Conservation (phyloP, 2,113 vertebrate species). For the Nesogale talazaci region DNA sequence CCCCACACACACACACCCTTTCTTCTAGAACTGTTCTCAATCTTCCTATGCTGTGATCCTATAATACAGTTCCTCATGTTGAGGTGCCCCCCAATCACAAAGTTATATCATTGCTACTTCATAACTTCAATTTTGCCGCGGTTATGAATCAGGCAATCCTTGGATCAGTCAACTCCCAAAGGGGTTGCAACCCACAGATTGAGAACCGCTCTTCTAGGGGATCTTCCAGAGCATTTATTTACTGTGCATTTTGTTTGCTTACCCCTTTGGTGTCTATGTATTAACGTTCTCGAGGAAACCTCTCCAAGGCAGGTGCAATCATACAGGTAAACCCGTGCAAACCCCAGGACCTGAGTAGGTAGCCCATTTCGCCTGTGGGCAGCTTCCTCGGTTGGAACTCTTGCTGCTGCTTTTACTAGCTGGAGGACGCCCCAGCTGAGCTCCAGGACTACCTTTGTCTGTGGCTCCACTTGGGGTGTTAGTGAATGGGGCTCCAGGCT, state of each 20-base stretch:
- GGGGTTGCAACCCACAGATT: too few relatives aligned
- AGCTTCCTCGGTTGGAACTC: neutral
- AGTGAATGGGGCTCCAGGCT: neutral
- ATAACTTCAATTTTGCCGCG: too few relatives aligned
- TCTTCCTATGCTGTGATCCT: too few relatives aligned
- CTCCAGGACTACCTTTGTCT: neutral
- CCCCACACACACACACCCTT: too few relatives aligned
- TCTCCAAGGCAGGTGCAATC: neutral
- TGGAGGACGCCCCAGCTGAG: neutral
- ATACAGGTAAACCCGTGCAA: neutral
- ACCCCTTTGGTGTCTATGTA: neutral
- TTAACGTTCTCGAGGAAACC: neutral
- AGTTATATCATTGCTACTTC: too few relatives aligned
- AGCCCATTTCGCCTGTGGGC: neutral
- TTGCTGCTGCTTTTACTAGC: neutral
- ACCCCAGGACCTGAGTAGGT: neutral
- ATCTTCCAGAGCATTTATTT: constrained; percentile 5
- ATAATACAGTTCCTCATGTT: too few relatives aligned
- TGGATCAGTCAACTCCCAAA: too few relatives aligned
- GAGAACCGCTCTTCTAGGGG: neutral
- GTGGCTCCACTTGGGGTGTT: neutral
- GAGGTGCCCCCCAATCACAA: too few relatives aligned
- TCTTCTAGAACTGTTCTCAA: too few relatives aligned
- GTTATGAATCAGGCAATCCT: too few relatives aligned
- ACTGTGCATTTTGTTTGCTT: neutral